These are phyloP conservation scores for Sebastes oblongus DNA, from an alignment of 2,797 vertebrate species.

Conservation along the genomic window DNA sequence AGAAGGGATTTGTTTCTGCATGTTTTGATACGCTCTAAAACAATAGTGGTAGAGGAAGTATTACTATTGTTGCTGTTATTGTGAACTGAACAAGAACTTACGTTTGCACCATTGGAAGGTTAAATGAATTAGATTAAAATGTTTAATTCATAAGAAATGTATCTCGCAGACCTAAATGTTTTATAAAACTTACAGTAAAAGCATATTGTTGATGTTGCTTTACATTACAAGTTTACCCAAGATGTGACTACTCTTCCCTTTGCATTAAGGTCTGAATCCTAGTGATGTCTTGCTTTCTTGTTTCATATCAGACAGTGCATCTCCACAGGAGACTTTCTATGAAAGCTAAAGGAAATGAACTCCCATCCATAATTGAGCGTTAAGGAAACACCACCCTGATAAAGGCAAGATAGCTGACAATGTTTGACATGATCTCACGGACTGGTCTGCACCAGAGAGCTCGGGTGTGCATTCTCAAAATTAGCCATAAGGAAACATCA, in stretches of 20 bases:
- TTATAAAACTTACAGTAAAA: not conserved
- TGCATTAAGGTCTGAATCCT: not conserved
- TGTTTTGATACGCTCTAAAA: not conserved
- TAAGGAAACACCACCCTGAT: constrained; percentile 23
- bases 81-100: not conserved
- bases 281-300: not conserved
- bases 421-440: not conserved
- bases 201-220: not conserved
- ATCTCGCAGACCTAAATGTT: not conserved
- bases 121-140: not conserved
- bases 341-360: not conserved
- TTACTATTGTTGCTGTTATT: not conserved
- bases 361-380: not conserved
- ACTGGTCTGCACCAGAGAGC: not conserved
- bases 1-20: not conserved
- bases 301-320: not conserved
- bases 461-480: not conserved
- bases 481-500: not conserved
- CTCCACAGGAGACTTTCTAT: not conserved
- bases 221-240: not conserved
- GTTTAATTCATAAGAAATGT: not conserved
- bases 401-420: not conserved
- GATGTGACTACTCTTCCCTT: not conserved
- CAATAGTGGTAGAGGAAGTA: not conserved
- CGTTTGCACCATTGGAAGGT: not conserved